Conservation (phyloP, 1,140 invertebrate species). For the Spodoptera frugiperda region DNA sequence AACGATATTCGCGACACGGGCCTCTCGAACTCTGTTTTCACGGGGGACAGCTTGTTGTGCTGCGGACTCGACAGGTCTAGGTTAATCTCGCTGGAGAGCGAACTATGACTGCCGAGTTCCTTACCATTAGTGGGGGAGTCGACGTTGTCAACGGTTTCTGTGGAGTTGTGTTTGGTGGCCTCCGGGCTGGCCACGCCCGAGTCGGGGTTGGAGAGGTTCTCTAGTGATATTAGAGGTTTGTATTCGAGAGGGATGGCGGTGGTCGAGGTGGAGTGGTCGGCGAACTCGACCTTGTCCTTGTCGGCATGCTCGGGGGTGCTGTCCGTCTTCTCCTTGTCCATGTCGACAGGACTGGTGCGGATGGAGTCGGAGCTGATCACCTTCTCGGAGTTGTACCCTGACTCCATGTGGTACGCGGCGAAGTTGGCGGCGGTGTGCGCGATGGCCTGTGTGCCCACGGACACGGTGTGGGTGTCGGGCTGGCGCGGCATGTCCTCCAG, state of each 20-base stretch:
- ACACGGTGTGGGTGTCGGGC: slow-evolving; percentile 59
- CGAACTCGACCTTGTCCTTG: slow-evolving; percentile 82
- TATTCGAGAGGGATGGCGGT: slow-evolving; percentile 75
- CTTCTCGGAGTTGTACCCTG: slow-evolving; percentile 91
- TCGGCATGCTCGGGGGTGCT: slow-evolving; percentile 86
- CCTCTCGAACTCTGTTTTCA: slow-evolving; percentile 80
- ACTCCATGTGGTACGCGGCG: slow-evolving; percentile 86
- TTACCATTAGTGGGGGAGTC: slow-evolving; percentile 82
- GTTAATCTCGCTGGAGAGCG: slow-evolving; percentile 86
- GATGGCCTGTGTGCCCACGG: slow-evolving; percentile 65
- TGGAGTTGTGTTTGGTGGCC: slow-evolving; percentile 85
- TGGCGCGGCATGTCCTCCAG: slow-evolving; percentile 87
- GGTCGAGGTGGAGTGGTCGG: slow-evolving; percentile 62
- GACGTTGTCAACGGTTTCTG: slow-evolving; percentile 82
- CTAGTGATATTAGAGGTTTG: slow-evolving; percentile 73
- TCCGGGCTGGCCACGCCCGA: slow-evolving; percentile 87
- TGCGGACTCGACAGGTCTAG: slow-evolving; percentile 84
- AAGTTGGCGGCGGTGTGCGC: slow-evolving; percentile 81
- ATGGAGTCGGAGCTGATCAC: slow-evolving; percentile 83
- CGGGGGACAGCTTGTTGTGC: slow-evolving; percentile 67
- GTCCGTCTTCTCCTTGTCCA: slow-evolving; percentile 85
- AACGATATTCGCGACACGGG: slow-evolving; percentile 86
- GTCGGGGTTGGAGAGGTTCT: slow-evolving; percentile 84
- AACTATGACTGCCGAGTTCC: slow-evolving; percentile 82
- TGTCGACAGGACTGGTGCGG: slow-evolving; percentile 85